A percentile compares a stretch with the other conserved stretches of the same genome.
Conservation (phyloP, 1,140 invertebrate genomes). For the Bombus sylvicola region DNA sequence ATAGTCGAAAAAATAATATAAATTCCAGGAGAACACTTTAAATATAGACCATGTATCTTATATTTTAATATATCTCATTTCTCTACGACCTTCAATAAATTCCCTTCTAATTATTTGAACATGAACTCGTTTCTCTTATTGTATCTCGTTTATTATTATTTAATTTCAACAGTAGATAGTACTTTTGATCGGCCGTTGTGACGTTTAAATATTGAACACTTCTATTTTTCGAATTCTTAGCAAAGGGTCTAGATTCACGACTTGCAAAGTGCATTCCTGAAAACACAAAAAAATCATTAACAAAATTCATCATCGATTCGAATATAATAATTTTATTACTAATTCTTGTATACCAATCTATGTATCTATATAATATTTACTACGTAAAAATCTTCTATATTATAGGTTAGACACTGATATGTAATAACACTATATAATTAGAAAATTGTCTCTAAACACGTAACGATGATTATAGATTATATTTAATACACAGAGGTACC, state of each 20-base stretch:
- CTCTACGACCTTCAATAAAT: neutral
- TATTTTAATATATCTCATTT: constrained; percentile 22
- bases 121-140: neutral
- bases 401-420: constrained; percentile 12
- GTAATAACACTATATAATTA: neutral
- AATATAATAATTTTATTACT: neutral
- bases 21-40: constrained; percentile 11
- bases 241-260: neutral
- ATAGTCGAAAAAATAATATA: constrained; percentile 22
- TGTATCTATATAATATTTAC: neutral
- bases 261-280: constrained; percentile 13
- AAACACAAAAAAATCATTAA: neutral
- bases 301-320: neutral
- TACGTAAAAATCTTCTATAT: neutral
- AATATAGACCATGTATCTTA: constrained; percentile 45
- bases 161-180: neutral
- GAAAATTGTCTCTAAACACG: constrained; percentile 12
- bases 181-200: neutral
- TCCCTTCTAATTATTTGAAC: neutral
- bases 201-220: neutral
- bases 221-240: neutral
- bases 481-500: neutral
- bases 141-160: neutral
- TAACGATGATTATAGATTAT: neutral
- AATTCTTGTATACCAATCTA: neutral